These are phyloP conservation scores for Glomeris marginata DNA, from an alignment of 2,888 invertebrate genomes.

Conservation along the genomic window DNA sequence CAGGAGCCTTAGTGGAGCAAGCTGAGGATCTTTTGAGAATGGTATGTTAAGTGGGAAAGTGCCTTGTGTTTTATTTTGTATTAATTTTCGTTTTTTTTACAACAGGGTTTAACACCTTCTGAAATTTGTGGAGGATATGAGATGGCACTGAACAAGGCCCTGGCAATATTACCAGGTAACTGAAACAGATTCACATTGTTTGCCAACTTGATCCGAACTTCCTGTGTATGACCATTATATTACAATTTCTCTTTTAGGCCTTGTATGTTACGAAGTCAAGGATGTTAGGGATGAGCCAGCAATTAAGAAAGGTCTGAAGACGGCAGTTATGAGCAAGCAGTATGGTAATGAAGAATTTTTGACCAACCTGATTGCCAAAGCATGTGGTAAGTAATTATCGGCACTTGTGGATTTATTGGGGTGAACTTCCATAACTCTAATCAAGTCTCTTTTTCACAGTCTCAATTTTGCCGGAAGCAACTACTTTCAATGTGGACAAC, in stretches of 20 bases:
- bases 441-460: constrained; percentile 31
- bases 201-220: too few species aligned
- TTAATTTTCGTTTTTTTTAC: constrained; percentile 9
- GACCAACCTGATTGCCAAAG: constrained; percentile 64
- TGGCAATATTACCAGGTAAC: constrained; percentile 63
- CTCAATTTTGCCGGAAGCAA: constrained; percentile 62
- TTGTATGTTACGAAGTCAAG: constrained; percentile 63
- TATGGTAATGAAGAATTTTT: constrained; percentile 93
- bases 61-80: not conserved
- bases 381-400: constrained; percentile 42
- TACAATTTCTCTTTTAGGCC: constrained; percentile 23
- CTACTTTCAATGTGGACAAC: constrained; percentile 94
- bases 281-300: constrained; percentile 46
- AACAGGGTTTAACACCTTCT: constrained; percentile 81
- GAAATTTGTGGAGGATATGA: constrained; percentile 96
- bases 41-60: constrained; percentile 29
- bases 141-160: constrained; percentile 67
- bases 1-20: constrained; percentile 77
- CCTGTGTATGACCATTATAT: constrained; percentile 11
- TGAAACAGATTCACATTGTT: too few species aligned
- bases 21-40: constrained; percentile 84
- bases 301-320: constrained; percentile 51
- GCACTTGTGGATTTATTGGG: constrained; percentile 5
- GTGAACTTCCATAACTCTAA: not conserved
- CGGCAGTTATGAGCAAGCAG: constrained; percentile 93